A percentile compares a stretch with the other conserved stretches of the same genome.
Evolutionary conservation across 2,888 invertebrate genomes (phyloP).

Genomic region (Eilema caniola): DNA sequence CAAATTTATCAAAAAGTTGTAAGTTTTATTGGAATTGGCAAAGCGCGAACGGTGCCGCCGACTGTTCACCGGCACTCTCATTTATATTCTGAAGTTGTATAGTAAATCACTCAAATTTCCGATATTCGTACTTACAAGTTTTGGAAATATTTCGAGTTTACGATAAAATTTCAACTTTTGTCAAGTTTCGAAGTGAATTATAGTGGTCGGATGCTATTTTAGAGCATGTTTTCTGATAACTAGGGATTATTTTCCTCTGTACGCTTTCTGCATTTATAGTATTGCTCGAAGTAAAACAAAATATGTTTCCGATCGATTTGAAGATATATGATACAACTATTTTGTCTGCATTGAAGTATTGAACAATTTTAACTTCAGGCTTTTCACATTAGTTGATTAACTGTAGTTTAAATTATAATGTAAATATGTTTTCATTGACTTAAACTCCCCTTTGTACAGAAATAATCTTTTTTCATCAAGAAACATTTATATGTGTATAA

Average conservation of each 20-base stretch:
- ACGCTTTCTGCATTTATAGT: conserved; percentile 29
- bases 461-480: neutral
- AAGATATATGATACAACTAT: conserved; percentile 42
- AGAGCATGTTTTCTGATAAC: conserved; percentile 23
- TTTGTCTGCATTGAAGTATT: conserved; percentile 11
- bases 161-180: conserved; percentile 76
- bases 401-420: neutral
- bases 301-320: conserved; percentile 46
- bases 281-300: conserved; percentile 48
- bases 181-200: conserved; percentile 69
- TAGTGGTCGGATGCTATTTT: conserved; percentile 53
- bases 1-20: conserved; percentile 25
- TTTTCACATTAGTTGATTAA: neutral
- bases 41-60: conserved; percentile 37
- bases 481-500: neutral
- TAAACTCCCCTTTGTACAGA: neutral
- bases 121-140: conserved; percentile 57
- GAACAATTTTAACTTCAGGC: neutral
- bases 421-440: neutral
- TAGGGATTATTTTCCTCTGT: conserved; percentile 33
- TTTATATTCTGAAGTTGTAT: conserved; percentile 63
- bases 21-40: conserved; percentile 46
- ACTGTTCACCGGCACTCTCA: conserved; percentile 45
- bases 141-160: conserved; percentile 69
- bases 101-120: conserved; percentile 70